Conservation (phyloP, 2,113 vertebrate genomes). For the Brachirus orientalis region DNA sequence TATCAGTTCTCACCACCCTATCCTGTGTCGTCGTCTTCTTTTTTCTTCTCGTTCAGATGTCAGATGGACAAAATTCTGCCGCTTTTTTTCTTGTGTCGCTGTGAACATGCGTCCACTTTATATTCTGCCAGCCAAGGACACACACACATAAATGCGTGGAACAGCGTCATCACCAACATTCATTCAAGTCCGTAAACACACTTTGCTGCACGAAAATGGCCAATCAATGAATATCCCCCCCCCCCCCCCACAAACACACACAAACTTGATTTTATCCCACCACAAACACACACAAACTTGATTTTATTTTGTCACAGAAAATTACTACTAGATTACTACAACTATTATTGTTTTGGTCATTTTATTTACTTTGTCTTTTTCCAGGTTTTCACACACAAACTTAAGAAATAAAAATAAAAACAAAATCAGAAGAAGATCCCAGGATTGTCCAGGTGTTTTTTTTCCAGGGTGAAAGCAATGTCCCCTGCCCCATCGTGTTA, state of each 20-base stretch:
- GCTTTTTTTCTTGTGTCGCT: slow-evolving; percentile 15
- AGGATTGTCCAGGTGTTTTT: background rate
- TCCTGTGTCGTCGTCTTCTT: slow-evolving; percentile 9
- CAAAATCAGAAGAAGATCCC: no score
- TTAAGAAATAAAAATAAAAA: background rate
- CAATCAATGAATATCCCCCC: slow-evolving; percentile 21
- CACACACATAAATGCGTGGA: background rate
- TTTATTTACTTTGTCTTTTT: background rate
- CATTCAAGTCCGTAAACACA: slow-evolving; percentile 31
- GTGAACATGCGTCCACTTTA: slow-evolving; percentile 24
- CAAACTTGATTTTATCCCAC: no score
- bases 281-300: no score
- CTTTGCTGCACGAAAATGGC: slow-evolving; percentile 18
- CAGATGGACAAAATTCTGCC: slow-evolving; percentile 4
- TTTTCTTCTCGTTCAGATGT: background rate
- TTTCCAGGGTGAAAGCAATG: no score
- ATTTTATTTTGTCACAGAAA: no score
- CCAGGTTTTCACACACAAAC: background rate
- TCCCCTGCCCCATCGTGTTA: slow-evolving; percentile 4
- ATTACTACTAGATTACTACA: no score
- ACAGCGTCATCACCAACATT: slow-evolving; percentile 22
- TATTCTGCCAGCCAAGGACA: slow-evolving; percentile 45
- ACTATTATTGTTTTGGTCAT: no score
- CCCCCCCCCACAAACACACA: no score
- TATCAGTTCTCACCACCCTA: slow-evolving; percentile 6